Conservation (phyloP, 2,113 vertebrate genomes). For the Trogon surrucura region DNA sequence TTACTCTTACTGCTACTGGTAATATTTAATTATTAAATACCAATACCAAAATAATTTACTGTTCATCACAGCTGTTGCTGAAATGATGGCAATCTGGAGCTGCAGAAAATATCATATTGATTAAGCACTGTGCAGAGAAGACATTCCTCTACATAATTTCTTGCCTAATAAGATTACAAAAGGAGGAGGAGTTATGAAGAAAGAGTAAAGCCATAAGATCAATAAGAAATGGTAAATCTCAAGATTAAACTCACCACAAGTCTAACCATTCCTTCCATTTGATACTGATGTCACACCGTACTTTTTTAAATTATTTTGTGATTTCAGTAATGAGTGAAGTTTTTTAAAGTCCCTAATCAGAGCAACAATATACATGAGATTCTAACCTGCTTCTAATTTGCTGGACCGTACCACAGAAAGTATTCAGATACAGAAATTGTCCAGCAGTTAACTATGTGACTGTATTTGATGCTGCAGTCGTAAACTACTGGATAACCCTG, state of each 20-base stretch:
- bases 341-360: background rate
- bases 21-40: background rate
- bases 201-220: background rate
- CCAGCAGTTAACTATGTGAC: background rate
- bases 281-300: too few species aligned
- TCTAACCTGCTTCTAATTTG: background rate
- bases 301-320: background rate
- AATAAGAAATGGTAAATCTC: background rate
- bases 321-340: background rate
- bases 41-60: background rate
- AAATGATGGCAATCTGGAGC: background rate
- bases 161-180: background rate
- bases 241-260: background rate
- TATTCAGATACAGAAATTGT: background rate
- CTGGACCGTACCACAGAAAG: background rate
- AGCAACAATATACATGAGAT: background rate
- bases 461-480: background rate
- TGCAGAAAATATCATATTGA: background rate
- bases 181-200: background rate
- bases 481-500: background rate
- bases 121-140: background rate
- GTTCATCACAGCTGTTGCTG: background rate
- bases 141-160: background rate
- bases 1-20: background rate
- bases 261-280: background rate